phyloP scores from a whole-genome alignment of 2,113 vertebrate species.

The Aphelocoma coerulescens region DNA sequence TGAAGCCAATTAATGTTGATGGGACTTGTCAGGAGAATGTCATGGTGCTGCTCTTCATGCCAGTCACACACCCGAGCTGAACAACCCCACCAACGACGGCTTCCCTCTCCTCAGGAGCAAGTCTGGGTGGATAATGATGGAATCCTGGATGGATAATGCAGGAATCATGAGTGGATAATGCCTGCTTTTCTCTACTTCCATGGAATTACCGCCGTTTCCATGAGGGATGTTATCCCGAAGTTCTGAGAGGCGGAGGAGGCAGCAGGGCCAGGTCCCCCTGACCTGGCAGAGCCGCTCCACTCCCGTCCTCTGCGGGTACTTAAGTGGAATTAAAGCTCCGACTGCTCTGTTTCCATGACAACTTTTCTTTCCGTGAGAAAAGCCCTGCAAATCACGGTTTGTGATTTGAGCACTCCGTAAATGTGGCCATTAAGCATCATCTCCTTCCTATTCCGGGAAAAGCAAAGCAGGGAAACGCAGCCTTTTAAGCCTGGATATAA shows the following conservation, averaged over 20 bases:
- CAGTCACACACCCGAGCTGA: neutral
- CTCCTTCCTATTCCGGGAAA: neutral
- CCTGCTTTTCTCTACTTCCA: fast-evolving
- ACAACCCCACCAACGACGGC: fast-evolving
- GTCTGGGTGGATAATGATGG: neutral
- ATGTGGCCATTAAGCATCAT: neutral
- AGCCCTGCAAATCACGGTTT: neutral
- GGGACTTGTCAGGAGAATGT: slow-evolving; percentile 14
- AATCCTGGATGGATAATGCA: fast-evolving
- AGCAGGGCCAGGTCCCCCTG: neutral
- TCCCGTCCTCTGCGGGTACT: neutral
- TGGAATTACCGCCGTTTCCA: fast-evolving
- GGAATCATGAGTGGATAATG: neutral
- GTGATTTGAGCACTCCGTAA: neutral
- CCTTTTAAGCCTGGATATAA: fast-evolving
- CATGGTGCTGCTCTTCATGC: neutral
- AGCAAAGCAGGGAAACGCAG: fast-evolving
- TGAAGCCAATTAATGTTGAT: slow-evolving; percentile 35
- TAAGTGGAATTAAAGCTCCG: neutral
- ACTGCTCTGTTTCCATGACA: slow-evolving; percentile 7
- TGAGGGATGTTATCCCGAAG: fast-evolving
- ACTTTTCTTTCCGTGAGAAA: neutral
- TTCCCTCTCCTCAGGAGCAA: neutral
- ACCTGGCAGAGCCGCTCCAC: neutral
- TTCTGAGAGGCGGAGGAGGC: neutral